A percentile compares a stretch with the other conserved stretches of the same genome.
These are phyloP conservation scores for Camponotus fellah DNA, from an alignment of 2,888 invertebrate genomes.

Conservation along the genomic window DNA sequence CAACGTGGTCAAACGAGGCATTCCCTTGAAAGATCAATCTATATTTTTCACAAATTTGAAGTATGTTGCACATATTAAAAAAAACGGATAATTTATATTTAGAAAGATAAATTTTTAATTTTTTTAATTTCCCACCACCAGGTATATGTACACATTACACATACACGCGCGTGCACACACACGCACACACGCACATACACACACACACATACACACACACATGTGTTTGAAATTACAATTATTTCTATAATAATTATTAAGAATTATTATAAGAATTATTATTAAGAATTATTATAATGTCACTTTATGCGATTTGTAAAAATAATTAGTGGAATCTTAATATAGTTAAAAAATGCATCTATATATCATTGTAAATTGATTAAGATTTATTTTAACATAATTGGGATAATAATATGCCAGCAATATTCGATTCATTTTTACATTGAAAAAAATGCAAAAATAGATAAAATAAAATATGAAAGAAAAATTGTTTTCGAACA, in stretches of 20 bases:
- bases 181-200: too few species aligned
- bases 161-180: not conserved
- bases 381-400: not conserved
- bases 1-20: too few species aligned
- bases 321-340: not conserved
- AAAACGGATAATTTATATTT: slow-evolving; percentile 7
- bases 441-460: not conserved
- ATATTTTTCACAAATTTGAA: not conserved
- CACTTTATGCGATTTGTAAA: not conserved
- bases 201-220: too few species aligned
- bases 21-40: not conserved
- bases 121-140: not conserved
- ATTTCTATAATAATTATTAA: not conserved
- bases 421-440: not conserved
- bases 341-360: not conserved
- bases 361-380: not conserved
- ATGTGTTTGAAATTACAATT: not conserved
- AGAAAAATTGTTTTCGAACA: not conserved
- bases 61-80: not conserved
- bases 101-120: not conserved
- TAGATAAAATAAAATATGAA: not conserved
- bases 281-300: not conserved
- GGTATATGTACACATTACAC: too few species aligned
- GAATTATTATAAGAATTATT: slow-evolving; percentile 6
- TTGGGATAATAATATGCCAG: not conserved